phyloP scores from a whole-genome alignment of 2,888 invertebrate species.

The Dicyrtomina minuta region DNA sequence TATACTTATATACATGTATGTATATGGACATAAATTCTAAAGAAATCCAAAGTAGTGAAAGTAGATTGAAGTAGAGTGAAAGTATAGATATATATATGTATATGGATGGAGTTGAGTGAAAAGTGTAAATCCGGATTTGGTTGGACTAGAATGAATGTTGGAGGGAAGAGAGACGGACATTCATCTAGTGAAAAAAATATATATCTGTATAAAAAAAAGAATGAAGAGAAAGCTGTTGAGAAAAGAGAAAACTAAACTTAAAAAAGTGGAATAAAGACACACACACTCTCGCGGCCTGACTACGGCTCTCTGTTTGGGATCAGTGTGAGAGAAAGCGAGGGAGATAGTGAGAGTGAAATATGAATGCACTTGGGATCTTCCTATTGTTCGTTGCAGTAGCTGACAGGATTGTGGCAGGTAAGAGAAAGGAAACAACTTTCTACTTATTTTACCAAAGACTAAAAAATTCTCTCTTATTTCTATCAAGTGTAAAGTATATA shows the following conservation, averaged over 20 bases:
- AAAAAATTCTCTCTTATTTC: no score
- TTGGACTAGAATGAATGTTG: background rate
- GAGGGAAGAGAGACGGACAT: constrained; percentile 6
- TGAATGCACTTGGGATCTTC: constrained; percentile 51
- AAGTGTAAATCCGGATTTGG: constrained; percentile 15
- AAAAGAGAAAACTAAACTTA: background rate
- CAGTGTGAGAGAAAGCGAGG: background rate
- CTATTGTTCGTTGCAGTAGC: constrained; percentile 49
- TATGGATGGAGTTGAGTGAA: no score
- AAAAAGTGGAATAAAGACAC: constrained; percentile 10
- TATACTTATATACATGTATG: no score
- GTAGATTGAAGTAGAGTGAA: constrained; percentile 11
- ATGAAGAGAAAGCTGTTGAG: background rate
- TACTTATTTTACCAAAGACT: constrained; percentile 1
- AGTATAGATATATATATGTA: no score
- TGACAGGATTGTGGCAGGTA: constrained; percentile 52
- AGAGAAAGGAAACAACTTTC: constrained; percentile 29
- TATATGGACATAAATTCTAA: no score
- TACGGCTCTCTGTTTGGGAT: no score
- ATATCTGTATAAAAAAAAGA: no score
- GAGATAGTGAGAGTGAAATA: constrained; percentile 46
- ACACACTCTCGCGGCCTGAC: no score
- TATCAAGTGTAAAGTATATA: no score
- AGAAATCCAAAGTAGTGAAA: no score
- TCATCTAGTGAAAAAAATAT: constrained; percentile 20